Conservation (phyloP, 2,888 invertebrate genomes). For the Andricus curvator region DNA sequence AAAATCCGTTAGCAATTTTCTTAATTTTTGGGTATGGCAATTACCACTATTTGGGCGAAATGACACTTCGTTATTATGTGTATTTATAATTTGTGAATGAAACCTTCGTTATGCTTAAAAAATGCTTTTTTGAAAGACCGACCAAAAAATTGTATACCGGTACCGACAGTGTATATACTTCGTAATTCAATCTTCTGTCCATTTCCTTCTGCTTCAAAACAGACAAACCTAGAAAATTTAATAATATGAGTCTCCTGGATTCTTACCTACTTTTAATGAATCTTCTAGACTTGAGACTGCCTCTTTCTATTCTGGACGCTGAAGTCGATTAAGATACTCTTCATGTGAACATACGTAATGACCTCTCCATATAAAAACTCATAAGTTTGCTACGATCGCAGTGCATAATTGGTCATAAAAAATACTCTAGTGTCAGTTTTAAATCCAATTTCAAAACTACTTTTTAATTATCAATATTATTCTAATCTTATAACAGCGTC, state of each 20-base stretch:
- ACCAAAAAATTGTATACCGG: too few species aligned
- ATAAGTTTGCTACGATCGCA: neutral
- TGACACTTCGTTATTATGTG: too few species aligned
- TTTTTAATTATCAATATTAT: neutral
- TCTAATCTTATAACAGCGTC: neutral
- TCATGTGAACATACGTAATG: neutral
- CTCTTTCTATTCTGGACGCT: neutral
- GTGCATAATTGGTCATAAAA: conserved; percentile 11
- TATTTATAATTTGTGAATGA: too few species aligned
- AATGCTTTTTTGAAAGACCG: too few species aligned
- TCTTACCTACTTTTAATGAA: neutral
- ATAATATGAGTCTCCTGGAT: neutral
- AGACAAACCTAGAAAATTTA: neutral
- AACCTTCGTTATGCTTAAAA: too few species aligned
- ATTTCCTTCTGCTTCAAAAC: neutral
- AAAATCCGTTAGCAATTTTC: too few species aligned
- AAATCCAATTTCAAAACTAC: neutral
- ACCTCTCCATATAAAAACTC: neutral
- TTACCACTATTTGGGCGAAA: too few species aligned
- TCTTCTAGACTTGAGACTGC: conserved; percentile 10
- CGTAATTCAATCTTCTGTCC: neutral
- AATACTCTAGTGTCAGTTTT: neutral
- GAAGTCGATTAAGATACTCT: conserved; percentile 18
- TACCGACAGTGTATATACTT: too few species aligned
- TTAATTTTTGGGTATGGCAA: too few species aligned